Evolutionary conservation across 1,140 invertebrate species (phyloP).

Genomic region (Yoshiicerus persimilis): DNA sequence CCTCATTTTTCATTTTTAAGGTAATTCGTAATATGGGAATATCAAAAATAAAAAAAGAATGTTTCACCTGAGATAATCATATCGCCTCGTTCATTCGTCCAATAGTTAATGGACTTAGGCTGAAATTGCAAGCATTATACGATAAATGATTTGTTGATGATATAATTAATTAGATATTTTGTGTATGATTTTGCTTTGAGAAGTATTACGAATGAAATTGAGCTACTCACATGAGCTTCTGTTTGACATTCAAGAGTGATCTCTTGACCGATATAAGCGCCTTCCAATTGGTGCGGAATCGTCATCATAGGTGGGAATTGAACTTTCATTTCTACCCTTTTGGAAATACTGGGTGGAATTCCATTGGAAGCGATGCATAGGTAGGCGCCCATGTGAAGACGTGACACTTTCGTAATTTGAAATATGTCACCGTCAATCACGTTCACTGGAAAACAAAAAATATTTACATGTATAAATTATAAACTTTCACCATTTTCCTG

Average conservation of each 20-base stretch:
- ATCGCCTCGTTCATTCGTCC: conserved; percentile 70
- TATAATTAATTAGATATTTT: too few species aligned
- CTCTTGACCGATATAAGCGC: conserved; percentile 77
- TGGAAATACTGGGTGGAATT: conserved; percentile 64
- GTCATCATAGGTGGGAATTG: conserved; percentile 88
- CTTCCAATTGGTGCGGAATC: conserved; percentile 81
- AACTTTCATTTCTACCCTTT: conserved; percentile 81
- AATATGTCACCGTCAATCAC: conserved; percentile 73
- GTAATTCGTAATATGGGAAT: not conserved
- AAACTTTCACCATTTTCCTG: not conserved
- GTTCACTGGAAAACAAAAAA: conserved; percentile 68
- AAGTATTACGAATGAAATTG: too few species aligned
- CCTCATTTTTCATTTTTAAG: not conserved
- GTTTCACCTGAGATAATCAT: conserved; percentile 84
- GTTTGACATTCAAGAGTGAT: conserved; percentile 78
- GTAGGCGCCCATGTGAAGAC: conserved; percentile 85
- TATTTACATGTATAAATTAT: not conserved
- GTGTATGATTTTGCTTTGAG: too few species aligned
- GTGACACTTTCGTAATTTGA: conserved; percentile 76
- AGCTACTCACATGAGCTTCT: conserved; percentile 65
- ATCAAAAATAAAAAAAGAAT: conserved; percentile 37
- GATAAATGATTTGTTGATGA: too few species aligned
- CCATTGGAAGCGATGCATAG: conserved; percentile 69
- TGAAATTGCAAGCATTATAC: not conserved
- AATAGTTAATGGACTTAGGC: conserved; percentile 76